Evolutionary conservation across 2,797 vertebrate species (phyloP), one percentile per base, ranked within the genome.

Genomic region (Valencia hispanica): DNA sequence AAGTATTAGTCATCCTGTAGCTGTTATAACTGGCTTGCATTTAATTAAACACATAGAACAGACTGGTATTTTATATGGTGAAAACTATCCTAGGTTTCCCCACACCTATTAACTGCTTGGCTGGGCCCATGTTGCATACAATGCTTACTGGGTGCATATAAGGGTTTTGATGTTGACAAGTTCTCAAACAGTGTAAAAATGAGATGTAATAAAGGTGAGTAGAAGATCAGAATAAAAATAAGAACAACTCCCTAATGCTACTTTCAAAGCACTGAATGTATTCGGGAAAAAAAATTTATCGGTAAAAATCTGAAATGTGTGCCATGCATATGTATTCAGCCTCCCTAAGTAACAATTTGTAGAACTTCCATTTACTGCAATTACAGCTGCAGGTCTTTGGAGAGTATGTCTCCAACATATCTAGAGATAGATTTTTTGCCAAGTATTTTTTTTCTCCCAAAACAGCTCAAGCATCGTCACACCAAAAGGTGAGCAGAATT

Each of bases 1-100:
- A 79, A 53, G 9, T 27, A 30, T 73, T 65, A 12, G 2, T 81
- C 75, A 74, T 72, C 34, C 61, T 25, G 61, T 25, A 18, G 47
- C 30, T 59, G 7, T 36, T 73, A 72, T 68, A 36, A 82, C 51
- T n/a, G 34, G 41, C 39, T 43, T 9, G 50, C 48, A 70, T 50
- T 57, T 68, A 66, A 73, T 34, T 59, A 72, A 72, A 66, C 27
- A 69, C 3, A 41, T 6, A 39, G 61, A 66, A 39, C 47, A 39
- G 25, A 63, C 27, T 18, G 59, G 10, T 63, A 12, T 36, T 63
- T 63, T 63, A 59, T 18, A 63, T 63, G 59, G 18, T 39, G 25
- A 27, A 36, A 22, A 25, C 61, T 36, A 25, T 39, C 61, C 20
- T 11, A 25, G 39, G 25, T 65, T 36, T 65, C 20, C 22, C 0